These are phyloP conservation scores for Pinctada fucata DNA, from an alignment of 2,888 invertebrate genomes.

Conservation along the genomic window DNA sequence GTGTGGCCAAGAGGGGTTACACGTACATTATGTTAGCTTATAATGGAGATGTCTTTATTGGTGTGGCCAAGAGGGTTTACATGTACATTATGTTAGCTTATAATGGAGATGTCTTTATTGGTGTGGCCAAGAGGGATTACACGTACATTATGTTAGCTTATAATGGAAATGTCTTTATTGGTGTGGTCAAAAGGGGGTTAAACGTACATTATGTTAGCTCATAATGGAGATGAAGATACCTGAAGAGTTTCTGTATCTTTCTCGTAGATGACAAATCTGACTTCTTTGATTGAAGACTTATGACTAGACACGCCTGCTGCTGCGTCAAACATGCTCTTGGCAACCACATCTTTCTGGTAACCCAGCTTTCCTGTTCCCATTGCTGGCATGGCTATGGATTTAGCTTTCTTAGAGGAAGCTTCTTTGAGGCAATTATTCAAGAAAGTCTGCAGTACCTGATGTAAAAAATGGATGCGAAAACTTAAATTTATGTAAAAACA, in stretches of 20 bases:
- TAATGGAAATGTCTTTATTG: no score
- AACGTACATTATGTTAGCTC: no score
- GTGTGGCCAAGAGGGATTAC: no score
- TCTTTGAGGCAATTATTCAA: constrained; percentile 12
- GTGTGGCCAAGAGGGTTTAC: no score
- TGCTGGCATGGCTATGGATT: constrained; percentile 34
- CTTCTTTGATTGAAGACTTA: constrained; percentile 17
- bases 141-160: no score
- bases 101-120: no score
- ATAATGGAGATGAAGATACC: constrained; percentile 6
- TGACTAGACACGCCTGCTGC: constrained; percentile 18
- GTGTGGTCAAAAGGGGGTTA: no score
- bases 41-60: no score
- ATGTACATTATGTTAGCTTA: no score
- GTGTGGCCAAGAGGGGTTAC: no score
- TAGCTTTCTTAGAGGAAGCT: neutral
- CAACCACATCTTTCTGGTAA: constrained; percentile 30
- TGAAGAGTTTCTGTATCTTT: constrained; percentile 26
- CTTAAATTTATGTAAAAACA: neutral
- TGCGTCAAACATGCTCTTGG: constrained; percentile 22
- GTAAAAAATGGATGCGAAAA: neutral
- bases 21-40: no score
- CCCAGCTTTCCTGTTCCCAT: constrained; percentile 35
- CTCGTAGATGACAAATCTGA: constrained; percentile 34
- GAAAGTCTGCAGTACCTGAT: constrained; percentile 29